A percentile compares a stretch with the other conserved stretches of the same genome.
Evolutionary conservation across 1,140 invertebrate species (phyloP).

Genomic region (Platorchestia sp.): DNA sequence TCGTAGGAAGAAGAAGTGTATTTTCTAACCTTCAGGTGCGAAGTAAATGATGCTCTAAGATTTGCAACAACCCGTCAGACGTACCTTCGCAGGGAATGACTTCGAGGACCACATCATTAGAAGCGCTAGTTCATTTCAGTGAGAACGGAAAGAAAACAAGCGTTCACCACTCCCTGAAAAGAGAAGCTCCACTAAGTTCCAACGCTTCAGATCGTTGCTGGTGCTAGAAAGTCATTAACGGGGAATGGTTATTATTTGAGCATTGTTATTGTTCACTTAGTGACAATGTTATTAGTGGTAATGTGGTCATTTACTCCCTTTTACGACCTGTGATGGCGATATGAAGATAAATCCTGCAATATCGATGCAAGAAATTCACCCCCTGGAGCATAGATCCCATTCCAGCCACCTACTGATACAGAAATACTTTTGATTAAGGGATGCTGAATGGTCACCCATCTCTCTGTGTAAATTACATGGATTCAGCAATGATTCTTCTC

Average conservation of each 20-base stretch:
- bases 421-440: neutral
- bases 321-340: conserved; percentile 38
- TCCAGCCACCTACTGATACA: neutral
- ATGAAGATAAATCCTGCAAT: conserved; percentile 43
- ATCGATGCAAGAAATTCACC: conserved; percentile 12
- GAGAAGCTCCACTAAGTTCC: neutral
- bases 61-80: neutral
- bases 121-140: neutral
- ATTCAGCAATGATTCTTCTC: neutral
- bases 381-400: neutral
- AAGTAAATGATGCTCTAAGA: neutral
- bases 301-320: conserved; percentile 53
- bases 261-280: conserved; percentile 55
- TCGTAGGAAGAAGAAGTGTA: too few relatives aligned
- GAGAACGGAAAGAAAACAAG: neutral
- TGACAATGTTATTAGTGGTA: conserved; percentile 55
- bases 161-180: neutral
- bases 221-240: conserved; percentile 37
- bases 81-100: neutral
- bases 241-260: conserved; percentile 51
- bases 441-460: neutral
- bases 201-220: conserved; percentile 11
- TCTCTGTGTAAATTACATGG: neutral
- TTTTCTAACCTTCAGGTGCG: neutral
- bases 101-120: neutral